Conservation (phyloP, 2,797 vertebrate species). For the Paguma larvata region DNA sequence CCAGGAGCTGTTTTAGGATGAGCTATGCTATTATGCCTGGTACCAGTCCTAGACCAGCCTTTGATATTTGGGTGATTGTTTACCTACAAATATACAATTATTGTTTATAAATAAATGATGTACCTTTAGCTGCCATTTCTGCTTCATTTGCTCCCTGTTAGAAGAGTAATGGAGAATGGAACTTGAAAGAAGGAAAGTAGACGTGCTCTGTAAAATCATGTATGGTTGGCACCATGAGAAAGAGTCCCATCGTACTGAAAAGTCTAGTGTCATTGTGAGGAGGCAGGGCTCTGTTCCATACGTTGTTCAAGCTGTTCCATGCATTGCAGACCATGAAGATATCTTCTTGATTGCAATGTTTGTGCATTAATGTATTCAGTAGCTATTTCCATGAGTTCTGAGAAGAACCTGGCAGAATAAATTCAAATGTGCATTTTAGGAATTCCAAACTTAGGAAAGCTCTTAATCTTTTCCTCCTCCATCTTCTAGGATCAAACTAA, state of each 20-base stretch:
- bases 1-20: not conserved
- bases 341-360: not conserved
- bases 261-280: not conserved
- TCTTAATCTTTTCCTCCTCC: not conserved
- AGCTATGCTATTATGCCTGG: slow-evolving; percentile 43
- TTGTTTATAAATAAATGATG: slow-evolving; percentile 75
- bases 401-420: not conserved
- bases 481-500: not conserved
- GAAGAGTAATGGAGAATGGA: not conserved
- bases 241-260: not conserved
- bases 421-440: not conserved
- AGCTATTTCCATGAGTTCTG: not conserved
- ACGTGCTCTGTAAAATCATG: not conserved
- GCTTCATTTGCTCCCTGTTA: slow-evolving; percentile 29
- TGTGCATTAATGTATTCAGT: not conserved
- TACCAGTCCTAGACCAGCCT: slow-evolving; percentile 7
- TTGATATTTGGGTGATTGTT: slow-evolving; percentile 69
- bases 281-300: not conserved
- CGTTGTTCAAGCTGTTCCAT: not conserved
- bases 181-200: slow-evolving; percentile 44
- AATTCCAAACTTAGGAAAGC: not conserved
- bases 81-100: slow-evolving; percentile 73
- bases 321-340: not conserved
- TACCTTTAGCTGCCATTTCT: slow-evolving; percentile 26
- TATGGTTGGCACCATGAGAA: not conserved